Base-by-base conservation (phyloP, 2,113 vertebrate species). In the Pedetes capensis region DNA sequence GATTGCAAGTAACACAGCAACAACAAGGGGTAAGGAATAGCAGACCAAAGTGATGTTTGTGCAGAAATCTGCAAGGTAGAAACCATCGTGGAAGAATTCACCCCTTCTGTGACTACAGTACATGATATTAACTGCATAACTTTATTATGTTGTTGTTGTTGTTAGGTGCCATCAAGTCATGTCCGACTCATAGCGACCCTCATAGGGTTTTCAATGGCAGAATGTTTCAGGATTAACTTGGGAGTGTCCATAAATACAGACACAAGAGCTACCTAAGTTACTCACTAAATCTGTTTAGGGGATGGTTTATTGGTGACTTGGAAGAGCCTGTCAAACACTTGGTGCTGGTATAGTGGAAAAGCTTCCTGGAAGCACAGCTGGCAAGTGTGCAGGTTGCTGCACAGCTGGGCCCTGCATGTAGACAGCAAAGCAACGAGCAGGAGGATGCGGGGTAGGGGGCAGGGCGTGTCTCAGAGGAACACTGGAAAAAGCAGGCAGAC, bases 1-100 rank as follows among this genome's bases (percentile, higher is more conserved):
- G 97, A 97, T 80, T 76, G 61, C 59, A 94, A 94, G 32, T 80
- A 95, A 87, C 37, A 74, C 9, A 81, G 89, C 71, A 95, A 68
- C 61, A 64, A 25, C 13, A 81, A 66, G 16, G 79, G 6, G 47
- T 44, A 14, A 68, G 47, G 13, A 57, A 5, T 49, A 81, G 42
- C n/a, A 63, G 63, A 80, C 7, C 47, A 87, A 92, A 89, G 37
- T 39, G 47, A 80, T 44, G 14, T 59, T 89, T 53, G 6, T 69
- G 27, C 25, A 32, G 64, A 25, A 61, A 39, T 37, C 82, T 61
- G 34, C 63, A 80, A 95, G 64, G 69, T 51, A 51, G 86, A 94
- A 85, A 42, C 44, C 17, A 7, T 10, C 25, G 5, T 1, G 10
- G 51, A 22, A 37, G 39, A 13, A 72, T 37, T 59, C 83, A 72